phyloP scores from a whole-genome alignment of 2,797 vertebrate genomes.

The Myripristis murdjan region DNA sequence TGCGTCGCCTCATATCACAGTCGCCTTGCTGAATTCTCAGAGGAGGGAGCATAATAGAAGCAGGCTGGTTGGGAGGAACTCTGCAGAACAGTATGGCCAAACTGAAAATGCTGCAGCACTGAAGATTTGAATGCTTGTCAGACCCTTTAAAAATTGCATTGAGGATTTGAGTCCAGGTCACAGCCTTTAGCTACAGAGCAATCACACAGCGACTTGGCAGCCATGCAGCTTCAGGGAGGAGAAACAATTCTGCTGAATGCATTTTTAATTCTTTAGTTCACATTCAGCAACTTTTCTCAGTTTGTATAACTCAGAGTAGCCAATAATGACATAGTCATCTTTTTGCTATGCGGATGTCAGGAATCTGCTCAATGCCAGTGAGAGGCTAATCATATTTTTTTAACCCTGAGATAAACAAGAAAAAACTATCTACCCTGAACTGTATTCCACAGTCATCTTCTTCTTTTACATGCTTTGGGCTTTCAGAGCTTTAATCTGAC shows the following conservation, averaged over 20 bases:
- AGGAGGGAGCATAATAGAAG: constrained; percentile 29
- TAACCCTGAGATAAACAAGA: constrained; percentile 14
- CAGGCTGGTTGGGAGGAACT: constrained; percentile 45
- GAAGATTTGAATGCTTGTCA: constrained; percentile 55
- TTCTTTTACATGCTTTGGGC: neutral
- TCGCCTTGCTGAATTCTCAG: constrained; percentile 32
- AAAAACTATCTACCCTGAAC: neutral
- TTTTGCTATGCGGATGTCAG: constrained; percentile 11
- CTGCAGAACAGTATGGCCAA: constrained; percentile 47
- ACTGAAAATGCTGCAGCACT: constrained; percentile 55
- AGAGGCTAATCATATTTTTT: constrained; percentile 17
- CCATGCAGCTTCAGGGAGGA: constrained; percentile 39
- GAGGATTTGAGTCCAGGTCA: constrained; percentile 41
- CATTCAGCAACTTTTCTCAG: constrained; percentile 38
- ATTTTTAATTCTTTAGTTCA: constrained; percentile 34
- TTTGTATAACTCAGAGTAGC: constrained; percentile 40
- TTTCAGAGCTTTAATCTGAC: constrained; percentile 20
- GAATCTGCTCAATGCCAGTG: constrained; percentile 14
- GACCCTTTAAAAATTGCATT: constrained; percentile 1
- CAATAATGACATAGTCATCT: constrained; percentile 8
- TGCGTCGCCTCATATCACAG: constrained; percentile 37
- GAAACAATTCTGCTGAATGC: constrained; percentile 37
- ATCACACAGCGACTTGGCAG: constrained; percentile 33
- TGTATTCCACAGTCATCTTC: neutral
- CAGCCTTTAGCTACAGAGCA: constrained; percentile 41